Evolutionary conservation across 1,140 invertebrate genomes (phyloP), one percentile per base, ranked within the genome.

Genomic region (Pteromalus puparum): DNA sequence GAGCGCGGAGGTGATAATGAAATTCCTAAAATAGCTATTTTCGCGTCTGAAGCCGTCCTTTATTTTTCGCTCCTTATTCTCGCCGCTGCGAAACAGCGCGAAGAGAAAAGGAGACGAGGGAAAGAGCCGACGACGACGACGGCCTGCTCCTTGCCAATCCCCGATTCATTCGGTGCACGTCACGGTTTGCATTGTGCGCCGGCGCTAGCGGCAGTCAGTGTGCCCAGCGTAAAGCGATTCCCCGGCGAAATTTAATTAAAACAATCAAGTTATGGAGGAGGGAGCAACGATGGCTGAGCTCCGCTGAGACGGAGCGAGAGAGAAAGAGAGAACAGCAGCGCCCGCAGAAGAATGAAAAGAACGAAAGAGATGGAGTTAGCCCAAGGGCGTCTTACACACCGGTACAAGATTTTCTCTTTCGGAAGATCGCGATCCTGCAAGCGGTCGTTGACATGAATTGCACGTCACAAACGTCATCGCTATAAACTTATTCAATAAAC

Each of bases 211-310:
- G 53, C 53, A 61, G 6, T 61, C 89, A 89, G 90, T 90, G 90
- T 92, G 91, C 91, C 91, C 90, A 90, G 88, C 89, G 91, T 90
- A 91, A 92, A 92, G 89, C 88, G 91, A 93, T 93, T 92, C 90
- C 86, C 89, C 87, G 90, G 85, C 88, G 89, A 93, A 93, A 93
- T 93, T 93, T 93, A 93, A 93, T 93, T 92, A 93, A 93, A 93
- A 93, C 92, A 93, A 92, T 81, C 78, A 85, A 85, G 79, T 82
- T 85, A 85, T 81, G 46, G 74, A 10, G 65, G 78, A 26, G 74
- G 28, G 83, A 26, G 67, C 5, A 26, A 61, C 53, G 53, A 61
- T n/a, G 67, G 67, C 67, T 70, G 67, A 70, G 67, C 28, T 30
- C 28, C 26, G 53, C 21, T n/a, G 48, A 82, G 67, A 70, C n/a